Percentiles rank a stretch among this genome's conserved stretches.
phyloP scores from a whole-genome alignment of 1,140 invertebrate genomes.

The Leptinotarsa undecemlineata region DNA sequence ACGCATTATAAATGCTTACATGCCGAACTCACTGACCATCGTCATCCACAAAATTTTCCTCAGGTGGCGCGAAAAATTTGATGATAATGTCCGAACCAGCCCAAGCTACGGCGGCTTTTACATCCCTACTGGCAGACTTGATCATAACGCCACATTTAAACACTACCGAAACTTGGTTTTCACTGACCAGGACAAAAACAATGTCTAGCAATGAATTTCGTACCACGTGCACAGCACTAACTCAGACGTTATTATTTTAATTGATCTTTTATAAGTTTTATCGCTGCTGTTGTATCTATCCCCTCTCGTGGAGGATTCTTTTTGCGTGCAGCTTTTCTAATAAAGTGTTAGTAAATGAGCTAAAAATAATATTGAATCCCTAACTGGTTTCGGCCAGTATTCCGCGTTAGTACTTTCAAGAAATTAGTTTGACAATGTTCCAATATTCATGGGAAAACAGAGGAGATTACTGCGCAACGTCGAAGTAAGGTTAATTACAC shows the following conservation, averaged over 20 bases:
- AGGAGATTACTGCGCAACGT: background rate
- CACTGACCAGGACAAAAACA: background rate
- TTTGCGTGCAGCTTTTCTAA: constrained; percentile 13
- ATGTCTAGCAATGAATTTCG: background rate
- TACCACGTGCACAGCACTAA: constrained; percentile 6
- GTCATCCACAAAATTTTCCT: constrained; percentile 36
- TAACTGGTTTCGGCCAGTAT: background rate
- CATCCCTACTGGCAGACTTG: constrained; percentile 34
- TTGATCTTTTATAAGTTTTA: background rate
- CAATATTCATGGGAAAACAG: constrained; percentile 12
- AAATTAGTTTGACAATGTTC: constrained; percentile 24
- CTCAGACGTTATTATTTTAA: background rate
- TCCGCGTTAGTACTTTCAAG: constrained; percentile 13
- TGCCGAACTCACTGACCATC: constrained; percentile 49
- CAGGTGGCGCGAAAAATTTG: constrained; percentile 38
- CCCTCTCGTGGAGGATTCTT: background rate
- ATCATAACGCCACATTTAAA: constrained; percentile 33
- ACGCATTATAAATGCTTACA: constrained; percentile 42
- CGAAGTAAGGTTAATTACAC: constrained; percentile 4
- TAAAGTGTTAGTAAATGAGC: constrained; percentile 9
- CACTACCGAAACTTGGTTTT: background rate
- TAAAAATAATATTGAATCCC: constrained; percentile 14
- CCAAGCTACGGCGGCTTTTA: constrained; percentile 43
- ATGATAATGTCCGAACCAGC: constrained; percentile 45
- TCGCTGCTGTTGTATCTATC: background rate